These are phyloP conservation scores for Pithys albifrons DNA, from an alignment of 2,113 vertebrate species.

Conservation along the genomic window DNA sequence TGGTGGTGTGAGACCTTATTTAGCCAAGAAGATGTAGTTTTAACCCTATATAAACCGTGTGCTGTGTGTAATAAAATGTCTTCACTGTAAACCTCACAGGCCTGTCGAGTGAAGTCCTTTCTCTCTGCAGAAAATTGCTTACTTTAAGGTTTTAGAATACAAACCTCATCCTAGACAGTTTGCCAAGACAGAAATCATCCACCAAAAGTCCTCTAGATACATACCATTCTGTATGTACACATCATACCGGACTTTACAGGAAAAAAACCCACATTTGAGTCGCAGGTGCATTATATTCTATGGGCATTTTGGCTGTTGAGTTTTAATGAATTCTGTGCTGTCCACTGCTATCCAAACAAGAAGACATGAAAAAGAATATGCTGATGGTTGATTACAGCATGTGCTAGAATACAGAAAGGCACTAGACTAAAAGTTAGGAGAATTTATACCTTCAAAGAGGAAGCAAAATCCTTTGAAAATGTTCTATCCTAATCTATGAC, in stretches of 20 bases:
- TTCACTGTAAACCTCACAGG: no score
- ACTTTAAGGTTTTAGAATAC: background rate
- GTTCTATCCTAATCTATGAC: background rate
- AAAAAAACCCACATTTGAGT: background rate
- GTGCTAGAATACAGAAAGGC: background rate
- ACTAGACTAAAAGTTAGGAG: background rate
- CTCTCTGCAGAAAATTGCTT: no score
- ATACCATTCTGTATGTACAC: background rate
- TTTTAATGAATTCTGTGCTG: conserved; percentile 19
- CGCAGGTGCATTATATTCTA: background rate
- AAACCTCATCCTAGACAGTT: background rate
- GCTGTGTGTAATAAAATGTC: no score
- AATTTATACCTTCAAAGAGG: conserved; percentile 13
- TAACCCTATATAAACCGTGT: no score
- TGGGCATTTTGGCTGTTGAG: background rate
- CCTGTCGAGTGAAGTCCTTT: no score
- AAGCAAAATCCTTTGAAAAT: conserved; percentile 17
- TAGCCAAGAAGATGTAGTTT: no score
- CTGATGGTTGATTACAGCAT: background rate
- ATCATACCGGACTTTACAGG: background rate
- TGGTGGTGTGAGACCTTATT: no score
- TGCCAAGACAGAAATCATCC: background rate
- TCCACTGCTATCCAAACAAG: background rate
- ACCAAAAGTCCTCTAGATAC: background rate
- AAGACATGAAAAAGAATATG: background rate